Base-by-base conservation (phyloP, 2,797 vertebrate genomes). In the Lacerta agilis region DNA sequence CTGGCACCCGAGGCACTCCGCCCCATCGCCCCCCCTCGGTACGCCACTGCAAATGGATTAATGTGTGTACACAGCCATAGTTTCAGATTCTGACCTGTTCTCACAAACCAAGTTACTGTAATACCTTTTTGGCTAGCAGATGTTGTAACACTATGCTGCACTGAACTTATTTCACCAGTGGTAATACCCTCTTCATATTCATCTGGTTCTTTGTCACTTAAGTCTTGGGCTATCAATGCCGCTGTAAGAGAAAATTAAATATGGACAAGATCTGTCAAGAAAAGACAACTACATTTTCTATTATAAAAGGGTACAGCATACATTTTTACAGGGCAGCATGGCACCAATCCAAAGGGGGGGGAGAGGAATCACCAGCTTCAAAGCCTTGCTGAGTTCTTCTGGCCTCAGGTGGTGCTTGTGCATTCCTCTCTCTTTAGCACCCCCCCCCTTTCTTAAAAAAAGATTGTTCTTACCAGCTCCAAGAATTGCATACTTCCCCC, bases 171-270 rank as follows among this genome's bases (percentile, higher is more conserved):
- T 4, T 90, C 73, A 75, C 36, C 69, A 6, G 23, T 71, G 4
- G 41, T 6, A 87, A 27, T 9, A 13, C 15, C 55, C 27, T 91
- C 87, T 87, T 89, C 90, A 76, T 75, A 81, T 2, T 76, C 76
- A 27, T 86, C 86, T 79, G 3, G 29, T 73, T 81, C 88, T 36
- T 78, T 85, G 15, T 71, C 78, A 86, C 43, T 20, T 33, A 33
- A 17, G 79, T 89, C 90, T 86, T 78, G n/a, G 18, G 88, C 8
- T 33, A 9, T 43, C 66, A 66, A 20, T 58, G 45, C 8, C 87
- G 45, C 83, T 92, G 41, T n/a, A 73, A 87, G 79, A 90, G n/a
- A 25, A 2, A 66, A 81, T 66, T 87, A 87, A 79, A 78, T 75
- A 83, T 13, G 36, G 23, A 85, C 10, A 83, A 38, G 13, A 38